These are phyloP conservation scores for Panopea generosa DNA, from an alignment of 2,888 invertebrate species.

Conservation along the genomic window DNA sequence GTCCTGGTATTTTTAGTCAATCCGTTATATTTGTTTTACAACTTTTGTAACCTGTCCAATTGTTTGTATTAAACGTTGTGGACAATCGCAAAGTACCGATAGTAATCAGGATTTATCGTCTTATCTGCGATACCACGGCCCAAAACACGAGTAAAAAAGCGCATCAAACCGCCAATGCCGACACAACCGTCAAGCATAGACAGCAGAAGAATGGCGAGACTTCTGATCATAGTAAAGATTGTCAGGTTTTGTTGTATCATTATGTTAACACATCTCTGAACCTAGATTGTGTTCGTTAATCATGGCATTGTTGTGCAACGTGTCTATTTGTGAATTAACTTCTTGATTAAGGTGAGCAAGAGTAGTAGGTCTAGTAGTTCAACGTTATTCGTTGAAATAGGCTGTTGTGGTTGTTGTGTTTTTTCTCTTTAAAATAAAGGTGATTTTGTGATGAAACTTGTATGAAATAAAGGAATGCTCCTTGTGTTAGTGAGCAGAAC, in stretches of 20 bases:
- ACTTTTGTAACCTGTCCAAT: constrained; percentile 20
- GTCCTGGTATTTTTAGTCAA: too few species aligned
- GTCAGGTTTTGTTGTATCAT: constrained; percentile 9
- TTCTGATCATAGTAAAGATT: constrained; percentile 34
- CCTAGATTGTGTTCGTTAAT: constrained; percentile 29
- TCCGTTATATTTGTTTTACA: background rate
- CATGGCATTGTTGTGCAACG: constrained; percentile 18
- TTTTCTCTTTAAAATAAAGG: too few species aligned
- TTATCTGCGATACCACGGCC: background rate
- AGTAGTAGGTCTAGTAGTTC: too few species aligned
- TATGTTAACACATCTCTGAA: constrained; percentile 29
- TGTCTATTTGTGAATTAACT: constrained; percentile 27
- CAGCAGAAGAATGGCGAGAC: constrained; percentile 32
- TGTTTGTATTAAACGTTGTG: constrained; percentile 22
- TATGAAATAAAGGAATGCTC: background rate
- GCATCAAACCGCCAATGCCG: constrained; percentile 5
- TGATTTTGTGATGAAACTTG: background rate
- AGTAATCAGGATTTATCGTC: too few species aligned
- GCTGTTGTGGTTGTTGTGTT: too few species aligned
- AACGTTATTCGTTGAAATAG: too few species aligned
- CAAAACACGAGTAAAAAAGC: constrained; percentile 12
- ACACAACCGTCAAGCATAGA: constrained; percentile 38
- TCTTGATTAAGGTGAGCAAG: too few species aligned
- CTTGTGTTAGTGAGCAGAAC: constrained; percentile 10
- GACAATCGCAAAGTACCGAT: background rate